Conservation (phyloP, 2,797 vertebrate genomes). For the Distichodus sexfasciatus region DNA sequence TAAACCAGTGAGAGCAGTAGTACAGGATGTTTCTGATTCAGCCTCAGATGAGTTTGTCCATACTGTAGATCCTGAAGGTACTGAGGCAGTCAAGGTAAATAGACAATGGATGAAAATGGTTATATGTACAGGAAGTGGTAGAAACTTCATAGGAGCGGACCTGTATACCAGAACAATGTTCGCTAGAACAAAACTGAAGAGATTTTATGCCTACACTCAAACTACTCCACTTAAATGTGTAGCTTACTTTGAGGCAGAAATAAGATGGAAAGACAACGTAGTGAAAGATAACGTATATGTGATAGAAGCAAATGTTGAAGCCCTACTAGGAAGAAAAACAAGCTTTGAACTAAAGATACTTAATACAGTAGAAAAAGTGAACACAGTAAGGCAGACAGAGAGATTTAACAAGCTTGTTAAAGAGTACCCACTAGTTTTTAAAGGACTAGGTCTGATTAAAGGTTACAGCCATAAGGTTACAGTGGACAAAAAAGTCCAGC, state of each 20-base stretch:
- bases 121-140: conserved; percentile 35
- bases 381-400: not conserved
- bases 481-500: conserved; percentile 20
- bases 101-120: not conserved
- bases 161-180: conserved; percentile 16
- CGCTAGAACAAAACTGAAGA: conserved; percentile 7
- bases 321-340: too few relatives aligned
- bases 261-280: not conserved
- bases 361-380: conserved; percentile 5
- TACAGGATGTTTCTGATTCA: not conserved
- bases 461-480: conserved; percentile 34
- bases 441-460: conserved; percentile 33
- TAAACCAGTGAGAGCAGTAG: not conserved
- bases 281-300: not conserved
- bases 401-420: not conserved
- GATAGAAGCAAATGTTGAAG: conserved; percentile 19
- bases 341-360: conserved; percentile 26
- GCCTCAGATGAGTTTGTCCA: not conserved
- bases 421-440: conserved; percentile 29
- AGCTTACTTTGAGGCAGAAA: too few relatives aligned
- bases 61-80: conserved; percentile 4
- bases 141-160: conserved; percentile 20
- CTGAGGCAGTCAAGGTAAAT: not conserved
- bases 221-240: conserved; percentile 16
- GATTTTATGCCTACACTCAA: conserved; percentile 20